Percentiles rank a stretch among this genome's conserved stretches.
Evolutionary conservation across 2,888 invertebrate species (phyloP).

Genomic region (Morpho achilles): DNA sequence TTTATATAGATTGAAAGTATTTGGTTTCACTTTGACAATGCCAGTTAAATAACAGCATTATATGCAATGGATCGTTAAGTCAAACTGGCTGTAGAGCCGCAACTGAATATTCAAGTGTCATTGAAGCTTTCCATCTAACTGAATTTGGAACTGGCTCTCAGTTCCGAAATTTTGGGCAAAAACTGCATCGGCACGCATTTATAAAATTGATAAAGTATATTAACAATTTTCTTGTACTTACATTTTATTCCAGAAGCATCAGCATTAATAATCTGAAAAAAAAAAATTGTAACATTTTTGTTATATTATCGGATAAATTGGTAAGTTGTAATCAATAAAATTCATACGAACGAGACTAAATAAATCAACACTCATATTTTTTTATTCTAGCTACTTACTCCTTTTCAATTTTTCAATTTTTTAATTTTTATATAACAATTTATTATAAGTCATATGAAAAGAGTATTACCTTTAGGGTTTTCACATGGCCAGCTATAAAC

Average conservation of each 20-base stretch:
- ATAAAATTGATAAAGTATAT: constrained; percentile 13
- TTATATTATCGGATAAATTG: constrained; percentile 27
- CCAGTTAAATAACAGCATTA: background rate
- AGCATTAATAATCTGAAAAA: background rate
- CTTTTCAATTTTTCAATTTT: too few species aligned
- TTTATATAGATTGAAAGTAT: too few species aligned
- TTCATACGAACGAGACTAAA: constrained; percentile 69
- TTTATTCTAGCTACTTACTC: too few species aligned
- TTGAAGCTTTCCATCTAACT: constrained; percentile 31
- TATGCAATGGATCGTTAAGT: background rate
- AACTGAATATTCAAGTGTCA: constrained; percentile 21
- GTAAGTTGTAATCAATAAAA: constrained; percentile 53
- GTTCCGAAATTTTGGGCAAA: constrained; percentile 30
- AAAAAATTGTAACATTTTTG: constrained; percentile 23
- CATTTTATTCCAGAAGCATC: constrained; percentile 36
- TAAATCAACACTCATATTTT: constrained; percentile 44
- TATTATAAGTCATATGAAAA: background rate
- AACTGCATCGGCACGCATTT: constrained; percentile 27
- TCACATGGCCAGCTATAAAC: background rate
- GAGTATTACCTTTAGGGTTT: constrained; percentile 7
- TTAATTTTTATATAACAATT: too few species aligned
- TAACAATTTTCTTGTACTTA: constrained; percentile 31
- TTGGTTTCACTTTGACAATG: too few species aligned
- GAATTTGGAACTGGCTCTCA: constrained; percentile 27
- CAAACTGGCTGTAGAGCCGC: background rate